A percentile compares a stretch with the other conserved stretches of the same genome.
Evolutionary conservation across 2,113 vertebrate species (phyloP).

Genomic region (Corythaixoides concolor): DNA sequence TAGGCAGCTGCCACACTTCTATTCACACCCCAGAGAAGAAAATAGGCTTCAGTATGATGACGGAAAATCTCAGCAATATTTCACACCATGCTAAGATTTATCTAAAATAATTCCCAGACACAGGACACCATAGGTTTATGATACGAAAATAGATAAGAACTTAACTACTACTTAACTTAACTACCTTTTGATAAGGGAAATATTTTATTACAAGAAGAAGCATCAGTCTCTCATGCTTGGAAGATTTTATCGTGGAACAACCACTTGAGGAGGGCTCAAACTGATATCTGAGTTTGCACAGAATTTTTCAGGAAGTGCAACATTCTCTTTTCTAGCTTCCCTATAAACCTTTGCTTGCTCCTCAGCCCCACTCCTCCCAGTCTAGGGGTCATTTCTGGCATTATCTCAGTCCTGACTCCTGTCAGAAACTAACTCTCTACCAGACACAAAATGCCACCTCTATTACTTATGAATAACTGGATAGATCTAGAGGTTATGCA

Average conservation of each 20-base stretch:
- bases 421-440: not conserved
- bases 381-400: not conserved
- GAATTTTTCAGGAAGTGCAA: not conserved
- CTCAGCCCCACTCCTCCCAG: not conserved
- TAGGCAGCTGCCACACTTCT: not conserved
- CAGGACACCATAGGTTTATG: not conserved
- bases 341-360: not conserved
- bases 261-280: not conserved
- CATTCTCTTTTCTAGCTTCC: not conserved
- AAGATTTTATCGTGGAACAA: not conserved
- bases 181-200: not conserved
- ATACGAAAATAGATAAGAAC: not conserved
- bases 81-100: not conserved
- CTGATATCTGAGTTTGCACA: not conserved
- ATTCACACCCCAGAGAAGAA: not conserved
- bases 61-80: not conserved
- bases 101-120: not conserved
- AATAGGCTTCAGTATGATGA: not conserved
- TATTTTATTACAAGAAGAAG: not conserved
- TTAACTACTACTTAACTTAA: not conserved
- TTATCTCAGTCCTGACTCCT: not conserved
- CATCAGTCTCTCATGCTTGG: not conserved
- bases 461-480: not conserved
- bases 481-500: not conserved
- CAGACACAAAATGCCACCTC: not conserved